Evolutionary conservation across 1,140 invertebrate species (phyloP).

Genomic region (Euwallacea similis): DNA sequence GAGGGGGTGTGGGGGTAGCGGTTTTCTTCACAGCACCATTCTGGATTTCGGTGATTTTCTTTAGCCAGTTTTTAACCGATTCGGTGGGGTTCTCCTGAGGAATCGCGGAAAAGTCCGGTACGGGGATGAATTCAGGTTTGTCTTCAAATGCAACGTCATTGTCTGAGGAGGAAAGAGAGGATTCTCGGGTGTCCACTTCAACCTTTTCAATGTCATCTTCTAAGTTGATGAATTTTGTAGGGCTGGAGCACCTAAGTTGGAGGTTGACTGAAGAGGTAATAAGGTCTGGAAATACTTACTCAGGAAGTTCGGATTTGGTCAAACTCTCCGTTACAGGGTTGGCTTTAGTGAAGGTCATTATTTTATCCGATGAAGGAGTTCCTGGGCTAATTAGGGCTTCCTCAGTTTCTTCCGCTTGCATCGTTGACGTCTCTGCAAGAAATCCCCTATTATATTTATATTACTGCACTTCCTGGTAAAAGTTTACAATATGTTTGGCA

Average conservation of each 20-base stretch:
- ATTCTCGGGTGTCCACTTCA: constrained; percentile 45
- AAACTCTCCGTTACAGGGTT: constrained; percentile 9
- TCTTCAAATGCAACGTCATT: constrained; percentile 12
- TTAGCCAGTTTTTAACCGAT: constrained; percentile 71
- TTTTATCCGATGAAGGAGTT: constrained; percentile 18
- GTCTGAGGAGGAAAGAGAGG: constrained; percentile 43
- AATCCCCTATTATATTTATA: too few relatives aligned
- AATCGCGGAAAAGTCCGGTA: constrained; percentile 36
- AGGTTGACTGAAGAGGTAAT: too few relatives aligned
- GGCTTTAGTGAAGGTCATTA: constrained; percentile 27
- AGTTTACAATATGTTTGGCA: too few relatives aligned
- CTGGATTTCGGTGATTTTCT: constrained; percentile 65
- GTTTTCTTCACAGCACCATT: constrained; percentile 40
- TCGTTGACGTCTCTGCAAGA: constrained; percentile 30
- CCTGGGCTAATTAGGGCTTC: constrained; percentile 13
- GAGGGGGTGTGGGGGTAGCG: constrained; percentile 40
- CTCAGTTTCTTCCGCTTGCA: constrained; percentile 36
- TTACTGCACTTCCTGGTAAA: too few relatives aligned
- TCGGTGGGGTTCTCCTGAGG: constrained; percentile 56
- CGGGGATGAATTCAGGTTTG: constrained; percentile 14
- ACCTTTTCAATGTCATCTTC: constrained; percentile 50
- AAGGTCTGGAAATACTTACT: constrained; percentile 18
- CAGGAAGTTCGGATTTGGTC: constrained; percentile 10
- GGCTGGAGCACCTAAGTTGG: neutral
- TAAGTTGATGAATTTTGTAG: constrained; percentile 43